phyloP scores from a whole-genome alignment of 2,797 vertebrate species.

The Trachurus trachurus region DNA sequence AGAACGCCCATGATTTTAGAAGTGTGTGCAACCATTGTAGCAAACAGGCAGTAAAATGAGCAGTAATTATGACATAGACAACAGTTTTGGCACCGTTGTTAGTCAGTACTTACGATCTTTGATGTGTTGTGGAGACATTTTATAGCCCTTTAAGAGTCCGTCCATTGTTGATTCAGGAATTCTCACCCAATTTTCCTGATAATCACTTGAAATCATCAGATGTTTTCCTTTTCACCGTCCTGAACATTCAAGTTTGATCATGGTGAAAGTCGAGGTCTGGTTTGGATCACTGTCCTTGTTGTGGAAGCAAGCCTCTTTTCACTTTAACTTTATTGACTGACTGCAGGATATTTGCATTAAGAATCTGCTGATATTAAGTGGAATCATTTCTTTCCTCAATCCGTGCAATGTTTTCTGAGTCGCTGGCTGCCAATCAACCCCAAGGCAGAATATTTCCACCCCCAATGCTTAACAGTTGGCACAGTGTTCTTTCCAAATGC shows the following conservation, averaged over 20 bases:
- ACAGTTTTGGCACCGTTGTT: background rate
- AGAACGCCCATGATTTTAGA: background rate
- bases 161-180: background rate
- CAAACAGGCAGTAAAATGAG: background rate
- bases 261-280: conserved; percentile 1
- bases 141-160: background rate
- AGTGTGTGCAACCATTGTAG: background rate
- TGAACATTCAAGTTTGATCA: background rate
- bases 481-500: background rate
- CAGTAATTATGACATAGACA: background rate
- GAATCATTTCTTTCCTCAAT: background rate
- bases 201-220: background rate
- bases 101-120: background rate
- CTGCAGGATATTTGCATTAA: background rate
- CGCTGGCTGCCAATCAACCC: background rate
- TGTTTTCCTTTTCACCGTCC: background rate
- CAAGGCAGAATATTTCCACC: conserved; percentile 1
- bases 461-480: background rate
- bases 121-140: background rate
- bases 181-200: background rate
- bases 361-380: background rate
- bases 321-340: background rate
- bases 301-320: background rate
- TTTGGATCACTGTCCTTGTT: conserved; percentile 4
- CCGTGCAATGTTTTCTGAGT: background rate